A percentile compares a stretch with the other conserved stretches of the same genome.
Conservation (phyloP, 2,113 vertebrate species). For the Engraulis encrasicolus region DNA sequence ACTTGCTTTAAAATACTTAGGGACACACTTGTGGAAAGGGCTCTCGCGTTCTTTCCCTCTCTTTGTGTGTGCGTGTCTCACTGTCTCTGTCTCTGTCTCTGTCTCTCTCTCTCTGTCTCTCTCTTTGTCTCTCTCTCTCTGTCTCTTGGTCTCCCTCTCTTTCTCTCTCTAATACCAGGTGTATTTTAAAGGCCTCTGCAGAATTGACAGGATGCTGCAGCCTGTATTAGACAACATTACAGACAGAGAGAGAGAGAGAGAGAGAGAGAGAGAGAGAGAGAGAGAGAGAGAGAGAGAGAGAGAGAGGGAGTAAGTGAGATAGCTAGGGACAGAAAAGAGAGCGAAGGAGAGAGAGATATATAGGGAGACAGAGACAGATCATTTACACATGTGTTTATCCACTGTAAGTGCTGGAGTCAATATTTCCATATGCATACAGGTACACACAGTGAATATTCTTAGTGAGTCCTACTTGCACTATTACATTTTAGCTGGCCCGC, state of each 20-base stretch:
- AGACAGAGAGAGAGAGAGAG: too few species aligned
- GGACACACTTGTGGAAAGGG: too few species aligned
- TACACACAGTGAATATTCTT: not conserved
- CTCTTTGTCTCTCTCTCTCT: conserved; percentile 21
- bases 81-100: too few species aligned
- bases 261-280: not conserved
- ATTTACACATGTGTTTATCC: conserved; percentile 43
- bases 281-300: not conserved
- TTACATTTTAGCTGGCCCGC: too few species aligned
- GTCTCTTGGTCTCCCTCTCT: conserved; percentile 13
- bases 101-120: conserved; percentile 40
- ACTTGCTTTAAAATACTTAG: too few species aligned
- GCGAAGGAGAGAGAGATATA: not conserved
- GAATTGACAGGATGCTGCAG: too few species aligned
- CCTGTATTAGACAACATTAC: too few species aligned
- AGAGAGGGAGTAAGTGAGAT: too few species aligned
- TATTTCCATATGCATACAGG: conserved; percentile 29
- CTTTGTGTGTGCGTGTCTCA: too few species aligned
- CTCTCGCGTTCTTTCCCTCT: too few species aligned
- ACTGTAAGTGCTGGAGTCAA: conserved; percentile 19
- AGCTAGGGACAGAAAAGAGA: too few species aligned
- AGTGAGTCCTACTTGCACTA: too few species aligned
- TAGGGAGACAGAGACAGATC: not conserved
- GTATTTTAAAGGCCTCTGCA: conserved; percentile 15
- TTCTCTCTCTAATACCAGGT: not conserved